Percentiles rank a stretch among this genome's conserved stretches.
Conservation (phyloP, 2,113 vertebrate genomes). For the Nymphicus hollandicus region DNA sequence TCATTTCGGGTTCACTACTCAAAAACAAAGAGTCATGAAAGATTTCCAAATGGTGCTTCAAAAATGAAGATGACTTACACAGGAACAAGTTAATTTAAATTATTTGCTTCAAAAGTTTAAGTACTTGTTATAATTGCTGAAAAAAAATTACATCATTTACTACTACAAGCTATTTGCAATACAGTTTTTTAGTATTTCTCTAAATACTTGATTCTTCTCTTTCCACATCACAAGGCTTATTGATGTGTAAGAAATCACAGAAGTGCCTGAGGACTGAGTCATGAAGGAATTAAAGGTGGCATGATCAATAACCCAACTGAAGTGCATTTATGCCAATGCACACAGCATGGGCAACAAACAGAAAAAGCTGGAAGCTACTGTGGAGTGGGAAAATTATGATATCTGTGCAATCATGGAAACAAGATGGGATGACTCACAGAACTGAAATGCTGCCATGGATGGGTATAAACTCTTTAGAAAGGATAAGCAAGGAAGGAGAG, state of each 20-base stretch:
- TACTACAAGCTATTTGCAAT: neutral
- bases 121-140: neutral
- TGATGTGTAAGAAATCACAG: neutral
- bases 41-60: neutral
- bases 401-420: neutral
- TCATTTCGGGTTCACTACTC: neutral
- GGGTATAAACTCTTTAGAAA: neutral
- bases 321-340: neutral
- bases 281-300: neutral
- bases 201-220: neutral
- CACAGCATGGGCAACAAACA: neutral
- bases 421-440: neutral
- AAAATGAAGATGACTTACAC: neutral
- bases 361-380: neutral
- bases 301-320: neutral
- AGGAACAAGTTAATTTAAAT: conserved; percentile 21
- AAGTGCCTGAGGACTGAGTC: neutral
- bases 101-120: neutral
- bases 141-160: neutral
- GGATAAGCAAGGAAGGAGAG: neutral
- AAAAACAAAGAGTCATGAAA: neutral
- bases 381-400: neutral
- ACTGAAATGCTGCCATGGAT: neutral
- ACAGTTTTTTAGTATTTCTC: neutral
- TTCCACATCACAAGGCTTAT: neutral